Evolutionary conservation across 2,113 vertebrate species (phyloP).

Genomic region (Grammomys surdaster): DNA sequence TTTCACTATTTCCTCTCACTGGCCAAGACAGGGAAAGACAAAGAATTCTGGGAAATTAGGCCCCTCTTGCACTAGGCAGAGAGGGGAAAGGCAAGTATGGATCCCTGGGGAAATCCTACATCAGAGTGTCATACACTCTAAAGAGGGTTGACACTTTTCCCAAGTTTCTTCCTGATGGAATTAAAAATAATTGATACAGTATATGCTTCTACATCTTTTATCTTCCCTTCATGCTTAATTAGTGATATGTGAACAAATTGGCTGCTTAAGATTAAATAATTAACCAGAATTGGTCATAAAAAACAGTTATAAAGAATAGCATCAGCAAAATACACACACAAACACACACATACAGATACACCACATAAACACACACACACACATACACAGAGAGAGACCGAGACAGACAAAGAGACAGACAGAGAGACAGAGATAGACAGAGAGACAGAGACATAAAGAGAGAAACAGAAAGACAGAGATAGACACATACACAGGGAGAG

Average conservation of each 20-base stretch:
- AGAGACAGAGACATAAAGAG: background rate
- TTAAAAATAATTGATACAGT: slow-evolving; percentile 32
- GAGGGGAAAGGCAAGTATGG: rapidly evolving
- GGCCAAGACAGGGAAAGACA: background rate
- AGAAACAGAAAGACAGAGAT: background rate
- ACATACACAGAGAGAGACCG: too few species aligned
- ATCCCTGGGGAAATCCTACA: background rate
- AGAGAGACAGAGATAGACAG: background rate
- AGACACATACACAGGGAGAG: too few species aligned
- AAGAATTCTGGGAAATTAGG: slow-evolving; percentile 30
- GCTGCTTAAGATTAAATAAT: slow-evolving; percentile 51
- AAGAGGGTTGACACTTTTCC: background rate
- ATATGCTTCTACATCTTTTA: slow-evolving; percentile 11
- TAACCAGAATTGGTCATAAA: slow-evolving; percentile 42
- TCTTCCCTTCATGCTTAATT: slow-evolving; percentile 50
- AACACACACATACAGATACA: background rate
- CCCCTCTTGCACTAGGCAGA: background rate
- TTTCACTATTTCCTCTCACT: background rate
- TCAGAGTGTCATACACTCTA: rapidly evolving
- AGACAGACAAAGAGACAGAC: too few species aligned
- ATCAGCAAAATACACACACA: background rate
- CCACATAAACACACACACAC: background rate
- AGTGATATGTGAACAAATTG: slow-evolving; percentile 6
- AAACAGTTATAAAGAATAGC: background rate
- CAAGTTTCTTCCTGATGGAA: background rate